phyloP scores from a whole-genome alignment of 2,888 invertebrate species.

The Microctonus aethiopoides region DNA sequence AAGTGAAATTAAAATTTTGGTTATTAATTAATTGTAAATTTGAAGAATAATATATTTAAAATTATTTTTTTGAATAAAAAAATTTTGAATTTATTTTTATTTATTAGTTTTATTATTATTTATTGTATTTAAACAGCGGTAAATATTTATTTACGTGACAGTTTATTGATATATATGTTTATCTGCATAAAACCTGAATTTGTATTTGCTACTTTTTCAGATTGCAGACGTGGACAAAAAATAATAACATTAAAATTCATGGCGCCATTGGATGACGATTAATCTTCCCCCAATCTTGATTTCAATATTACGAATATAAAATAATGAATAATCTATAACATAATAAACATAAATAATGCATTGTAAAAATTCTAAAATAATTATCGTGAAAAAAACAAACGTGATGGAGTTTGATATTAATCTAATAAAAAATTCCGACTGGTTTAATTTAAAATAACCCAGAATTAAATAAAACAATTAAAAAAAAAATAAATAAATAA shows the following conservation, averaged over 20 bases:
- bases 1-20: too few species aligned
- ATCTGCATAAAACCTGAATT: slow-evolving; percentile 15
- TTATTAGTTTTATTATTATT: neutral
- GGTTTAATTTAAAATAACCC: slow-evolving; percentile 2
- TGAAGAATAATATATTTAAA: neutral
- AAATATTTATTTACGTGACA: neutral
- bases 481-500: slow-evolving; percentile 12
- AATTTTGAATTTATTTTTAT: neutral
- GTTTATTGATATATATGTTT: neutral
- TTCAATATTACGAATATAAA: neutral
- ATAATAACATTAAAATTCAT: neutral
- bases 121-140: neutral
- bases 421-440: neutral
- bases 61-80: slow-evolving; percentile 4
- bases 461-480: slow-evolving; percentile 2
- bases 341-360: neutral
- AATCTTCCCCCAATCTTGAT: neutral
- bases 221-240: slow-evolving; percentile 5
- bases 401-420: slow-evolving; percentile 42
- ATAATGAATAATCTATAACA: neutral
- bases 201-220: slow-evolving; percentile 27
- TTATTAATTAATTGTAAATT: too few species aligned
- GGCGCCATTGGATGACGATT: slow-evolving; percentile 23
- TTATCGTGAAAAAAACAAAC: neutral
- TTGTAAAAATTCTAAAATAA: neutral